Evolutionary conservation across 92 coral and sea anemone genomes (phyloP).

Genomic region (Phenganax stokvisi): DNA sequence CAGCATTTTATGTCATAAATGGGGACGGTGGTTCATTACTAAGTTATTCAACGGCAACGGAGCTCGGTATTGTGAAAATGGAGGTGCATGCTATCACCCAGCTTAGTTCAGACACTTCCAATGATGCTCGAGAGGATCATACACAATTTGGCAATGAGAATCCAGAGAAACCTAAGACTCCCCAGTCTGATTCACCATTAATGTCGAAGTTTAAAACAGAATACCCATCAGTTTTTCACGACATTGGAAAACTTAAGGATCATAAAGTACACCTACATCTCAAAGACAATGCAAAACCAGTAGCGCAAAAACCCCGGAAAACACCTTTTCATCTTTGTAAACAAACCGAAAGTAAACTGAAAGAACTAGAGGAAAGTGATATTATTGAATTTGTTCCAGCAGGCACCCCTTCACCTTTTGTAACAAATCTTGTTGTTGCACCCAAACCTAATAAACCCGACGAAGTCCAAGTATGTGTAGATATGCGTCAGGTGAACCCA

Average conservation of each 20-base stretch:
- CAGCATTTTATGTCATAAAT: not conserved
- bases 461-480: not conserved
- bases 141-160: not conserved
- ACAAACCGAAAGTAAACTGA: not conserved
- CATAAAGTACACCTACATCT: not conserved
- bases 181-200: not conserved
- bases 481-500: not conserved
- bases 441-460: not conserved
- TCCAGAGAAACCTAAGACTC: not conserved
- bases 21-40: not conserved
- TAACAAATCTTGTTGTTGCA: slow-evolving; percentile 5
- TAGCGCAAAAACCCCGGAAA: not conserved
- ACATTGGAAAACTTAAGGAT: not conserved
- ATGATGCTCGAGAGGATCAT: not conserved
- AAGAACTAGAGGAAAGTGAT: not conserved
- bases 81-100: not conserved
- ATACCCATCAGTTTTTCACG: not conserved
- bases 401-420: slow-evolving; percentile 6
- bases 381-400: not conserved
- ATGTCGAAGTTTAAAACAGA: not conserved
- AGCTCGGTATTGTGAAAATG: not conserved
- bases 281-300: not conserved
- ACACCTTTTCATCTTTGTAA: slow-evolving; percentile 2
- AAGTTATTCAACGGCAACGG: not conserved
- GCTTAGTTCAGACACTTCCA: not conserved